phyloP scores from a whole-genome alignment of 1,140 invertebrate genomes.

The Micrasema longulum region DNA sequence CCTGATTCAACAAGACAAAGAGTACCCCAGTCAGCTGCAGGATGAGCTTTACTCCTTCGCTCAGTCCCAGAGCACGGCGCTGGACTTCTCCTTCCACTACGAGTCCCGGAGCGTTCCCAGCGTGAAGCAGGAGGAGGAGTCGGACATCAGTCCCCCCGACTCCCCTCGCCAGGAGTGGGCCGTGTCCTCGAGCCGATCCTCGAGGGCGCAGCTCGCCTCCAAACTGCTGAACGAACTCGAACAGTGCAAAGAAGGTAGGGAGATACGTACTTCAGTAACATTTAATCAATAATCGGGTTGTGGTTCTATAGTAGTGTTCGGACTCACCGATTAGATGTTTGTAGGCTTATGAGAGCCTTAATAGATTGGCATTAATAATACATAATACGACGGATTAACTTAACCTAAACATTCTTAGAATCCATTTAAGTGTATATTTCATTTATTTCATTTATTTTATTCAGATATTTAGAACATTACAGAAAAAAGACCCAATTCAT shows the following conservation, averaged over 20 bases:
- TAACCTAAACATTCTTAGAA: too few species aligned
- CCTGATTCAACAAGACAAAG: slow-evolving; percentile 48
- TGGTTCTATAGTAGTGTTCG: too few species aligned
- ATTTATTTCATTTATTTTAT: too few species aligned
- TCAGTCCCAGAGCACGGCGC: neutral
- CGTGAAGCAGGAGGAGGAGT: slow-evolving; percentile 28
- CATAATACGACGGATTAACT: too few species aligned
- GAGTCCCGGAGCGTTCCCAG: slow-evolving; percentile 16
- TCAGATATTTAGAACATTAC: too few species aligned
- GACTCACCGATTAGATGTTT: too few species aligned
- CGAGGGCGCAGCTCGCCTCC: slow-evolving; percentile 62
- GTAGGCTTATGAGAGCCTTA: too few species aligned
- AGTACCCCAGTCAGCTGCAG: slow-evolving; percentile 5
- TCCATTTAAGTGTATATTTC: too few species aligned
- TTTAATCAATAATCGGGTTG: too few species aligned
- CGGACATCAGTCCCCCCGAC: slow-evolving; percentile 32
- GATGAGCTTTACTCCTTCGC: slow-evolving; percentile 15
- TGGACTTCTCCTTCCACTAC: too few species aligned
- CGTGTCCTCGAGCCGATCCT: slow-evolving; percentile 61
- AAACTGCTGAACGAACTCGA: slow-evolving; percentile 67
- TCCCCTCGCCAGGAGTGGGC: slow-evolving; percentile 17
- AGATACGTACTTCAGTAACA: neutral
- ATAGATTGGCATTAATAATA: too few species aligned
- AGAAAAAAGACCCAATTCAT: too few species aligned
- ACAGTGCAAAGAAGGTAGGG: slow-evolving; percentile 64